phyloP scores from a whole-genome alignment of 2,113 vertebrate genomes.

The Herpetotheres cachinnans region DNA sequence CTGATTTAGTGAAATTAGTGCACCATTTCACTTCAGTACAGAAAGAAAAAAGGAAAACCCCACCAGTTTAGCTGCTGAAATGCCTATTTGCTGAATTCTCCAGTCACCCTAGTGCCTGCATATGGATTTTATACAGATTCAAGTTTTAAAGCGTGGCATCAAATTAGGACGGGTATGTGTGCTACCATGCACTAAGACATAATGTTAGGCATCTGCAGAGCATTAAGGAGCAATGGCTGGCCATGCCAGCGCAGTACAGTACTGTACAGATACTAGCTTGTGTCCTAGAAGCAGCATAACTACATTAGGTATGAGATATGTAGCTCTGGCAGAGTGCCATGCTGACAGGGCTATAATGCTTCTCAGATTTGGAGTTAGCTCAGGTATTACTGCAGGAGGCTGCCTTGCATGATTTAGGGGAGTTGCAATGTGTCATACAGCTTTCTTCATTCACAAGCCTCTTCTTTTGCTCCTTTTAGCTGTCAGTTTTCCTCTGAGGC shows the following conservation, averaged over 20 bases:
- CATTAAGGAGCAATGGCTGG: not conserved
- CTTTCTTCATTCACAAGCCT: not conserved
- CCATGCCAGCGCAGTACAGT: not conserved
- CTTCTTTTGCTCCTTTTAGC: not conserved
- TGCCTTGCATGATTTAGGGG: not conserved
- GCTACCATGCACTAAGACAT: not conserved
- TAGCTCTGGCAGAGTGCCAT: not conserved
- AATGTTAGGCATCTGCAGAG: not conserved
- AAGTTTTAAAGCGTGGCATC: not conserved
- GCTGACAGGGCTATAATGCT: not conserved
- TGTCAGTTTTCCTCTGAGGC: not conserved
- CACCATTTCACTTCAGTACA: not conserved
- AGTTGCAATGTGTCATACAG: not conserved
- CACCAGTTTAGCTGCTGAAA: not conserved
- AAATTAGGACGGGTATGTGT: not conserved
- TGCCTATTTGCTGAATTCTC: not conserved
- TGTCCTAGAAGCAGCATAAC: not conserved
- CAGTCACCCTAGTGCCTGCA: not conserved
- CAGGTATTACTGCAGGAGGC: not conserved
- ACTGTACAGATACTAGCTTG: not conserved
- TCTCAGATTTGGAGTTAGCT: not conserved
- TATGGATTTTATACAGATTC: not conserved
- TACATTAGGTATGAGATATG: not conserved
- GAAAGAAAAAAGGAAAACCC: rapidly evolving
- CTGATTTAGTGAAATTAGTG: not conserved